Base-by-base conservation (phyloP, 2,113 vertebrate genomes). In the Labrus mixtus region DNA sequence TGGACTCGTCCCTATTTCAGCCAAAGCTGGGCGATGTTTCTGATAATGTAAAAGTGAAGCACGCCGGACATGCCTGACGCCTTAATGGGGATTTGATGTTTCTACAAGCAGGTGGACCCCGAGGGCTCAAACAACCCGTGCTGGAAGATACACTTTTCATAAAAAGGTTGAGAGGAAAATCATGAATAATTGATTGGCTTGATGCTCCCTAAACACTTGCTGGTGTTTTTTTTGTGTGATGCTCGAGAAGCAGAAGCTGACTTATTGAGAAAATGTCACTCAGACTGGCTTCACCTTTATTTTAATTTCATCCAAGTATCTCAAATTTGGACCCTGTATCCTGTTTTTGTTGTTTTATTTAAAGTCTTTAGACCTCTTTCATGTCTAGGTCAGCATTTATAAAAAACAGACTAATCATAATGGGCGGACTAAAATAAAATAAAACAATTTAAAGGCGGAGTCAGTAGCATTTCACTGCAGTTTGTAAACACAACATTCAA, bases 21-120 rank as follows among this genome's bases (percentile, higher is more conserved):
- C 69, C 19, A 22, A 46, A 62, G 78, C n/a, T 59, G 12, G 48
- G n/a, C 10, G 23, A 48, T 55, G 73, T 56, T 15, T 23, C 79
- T 70, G 60, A 83, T 83, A 71, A 77, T 45, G 80, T 84, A n/a
- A 46, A 77, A 72, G 63, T 62, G 79, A 81, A 82, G 57, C 65
- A 54, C 43, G 16, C 57, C 36, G 82, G 79, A 87, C 83, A 65
- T 7, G 20, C 39, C 48, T 81, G 63, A 76, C 69, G 83, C 54
- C 81, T 89, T 94, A 94, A 94, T 93, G 91, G 88, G 70, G 64
- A 87, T 91, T 86, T 51, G 23, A 45, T 94, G 93, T 93, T 92
- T 79, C 56, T 33, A 4, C 45, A 77, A 51, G 36, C 79, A 82
- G 84, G 82, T 77, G 75, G 64, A n/a, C 65, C 83, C 81, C 39